These are phyloP conservation scores for Onychostruthus taczanowskii DNA, from an alignment of 2,113 vertebrate genomes.

Conservation along the genomic window DNA sequence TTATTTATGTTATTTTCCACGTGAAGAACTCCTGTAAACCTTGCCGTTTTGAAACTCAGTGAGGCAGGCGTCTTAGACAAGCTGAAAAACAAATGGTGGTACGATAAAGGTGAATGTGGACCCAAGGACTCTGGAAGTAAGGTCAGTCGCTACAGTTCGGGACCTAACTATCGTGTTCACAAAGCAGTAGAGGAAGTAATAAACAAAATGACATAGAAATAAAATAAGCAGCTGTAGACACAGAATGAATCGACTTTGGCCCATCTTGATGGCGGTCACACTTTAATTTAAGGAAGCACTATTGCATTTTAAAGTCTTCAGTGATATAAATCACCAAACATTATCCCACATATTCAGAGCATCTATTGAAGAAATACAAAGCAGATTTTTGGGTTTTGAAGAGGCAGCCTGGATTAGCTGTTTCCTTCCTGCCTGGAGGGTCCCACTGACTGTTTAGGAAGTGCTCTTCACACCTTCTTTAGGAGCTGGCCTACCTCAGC, in stretches of 20 bases:
- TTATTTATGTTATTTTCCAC: constrained; percentile 99
- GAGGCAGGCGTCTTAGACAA: constrained; percentile 99
- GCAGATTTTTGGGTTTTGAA: neutral
- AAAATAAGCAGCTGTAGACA: constrained; percentile 41
- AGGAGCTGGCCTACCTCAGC: neutral
- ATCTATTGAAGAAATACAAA: neutral
- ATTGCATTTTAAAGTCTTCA: neutral
- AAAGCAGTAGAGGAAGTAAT: constrained; percentile 74
- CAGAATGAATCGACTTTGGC: neutral
- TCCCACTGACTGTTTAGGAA: neutral
- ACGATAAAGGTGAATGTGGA: constrained; percentile 99
- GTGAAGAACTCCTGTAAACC: constrained; percentile 99
- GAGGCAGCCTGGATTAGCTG: neutral
- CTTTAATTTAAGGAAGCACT: constrained; percentile 65
- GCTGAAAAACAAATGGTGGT: constrained; percentile 99
- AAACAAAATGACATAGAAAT: constrained; percentile 46
- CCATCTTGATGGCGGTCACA: neutral
- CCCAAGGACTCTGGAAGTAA: constrained; percentile 99
- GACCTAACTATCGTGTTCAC: constrained; percentile 86
- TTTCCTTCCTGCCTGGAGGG: neutral
- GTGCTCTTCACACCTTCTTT: neutral
- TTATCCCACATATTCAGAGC: neutral
- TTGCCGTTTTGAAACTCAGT: constrained; percentile 99
- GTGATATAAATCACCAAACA: neutral
- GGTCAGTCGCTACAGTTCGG: constrained; percentile 97